Evolutionary conservation across 2,888 invertebrate genomes (phyloP).

Genomic region (Silvanus unidentatus): DNA sequence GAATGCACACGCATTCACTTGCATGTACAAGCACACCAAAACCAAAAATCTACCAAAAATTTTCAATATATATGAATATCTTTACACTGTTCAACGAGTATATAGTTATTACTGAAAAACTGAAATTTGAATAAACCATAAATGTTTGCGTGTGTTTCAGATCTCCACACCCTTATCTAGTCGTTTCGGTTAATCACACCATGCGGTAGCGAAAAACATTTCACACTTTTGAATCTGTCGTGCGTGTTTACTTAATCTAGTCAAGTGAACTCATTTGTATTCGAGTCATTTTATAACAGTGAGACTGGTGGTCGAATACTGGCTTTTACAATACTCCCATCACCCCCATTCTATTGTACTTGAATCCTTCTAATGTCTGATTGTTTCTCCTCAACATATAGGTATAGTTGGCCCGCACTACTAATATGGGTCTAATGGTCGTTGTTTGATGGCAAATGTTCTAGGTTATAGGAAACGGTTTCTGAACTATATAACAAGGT

Average conservation of each 20-base stretch:
- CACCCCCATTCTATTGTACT: neutral
- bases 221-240: conserved; percentile 3
- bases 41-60: no score
- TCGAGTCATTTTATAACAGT: conserved; percentile 7
- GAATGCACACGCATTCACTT: no score
- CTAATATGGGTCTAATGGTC: conserved; percentile 6
- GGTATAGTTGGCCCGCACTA: neutral
- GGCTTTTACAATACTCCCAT: neutral
- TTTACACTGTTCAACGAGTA: no score
- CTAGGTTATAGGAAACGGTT: neutral
- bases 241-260: conserved; percentile 10
- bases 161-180: no score
- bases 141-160: no score
- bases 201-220: conserved; percentile 1
- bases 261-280: conserved; percentile 13
- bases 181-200: no score
- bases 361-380: neutral
- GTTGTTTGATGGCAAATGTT: conserved; percentile 3
- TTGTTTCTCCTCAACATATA: conserved; percentile 3
- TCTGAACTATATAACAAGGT: conserved; percentile 3
- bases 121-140: no score
- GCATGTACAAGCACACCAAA: no score
- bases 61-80: no score
- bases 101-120: no score
- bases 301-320: conserved; percentile 6